Conservation (phyloP, 2,888 invertebrate genomes). For the Eilema sororculum region DNA sequence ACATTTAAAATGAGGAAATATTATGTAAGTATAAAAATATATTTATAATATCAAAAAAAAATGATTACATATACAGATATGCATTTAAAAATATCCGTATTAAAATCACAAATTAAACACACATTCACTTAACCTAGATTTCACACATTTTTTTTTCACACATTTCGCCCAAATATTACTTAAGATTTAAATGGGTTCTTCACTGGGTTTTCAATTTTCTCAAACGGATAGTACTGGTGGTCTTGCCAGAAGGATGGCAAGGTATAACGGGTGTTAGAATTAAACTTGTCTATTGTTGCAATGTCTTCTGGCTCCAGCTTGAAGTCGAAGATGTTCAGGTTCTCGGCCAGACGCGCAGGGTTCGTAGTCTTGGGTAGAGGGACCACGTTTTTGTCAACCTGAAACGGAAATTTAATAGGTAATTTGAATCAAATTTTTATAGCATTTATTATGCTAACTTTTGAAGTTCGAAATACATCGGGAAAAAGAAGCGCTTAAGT, state of each 20-base stretch:
- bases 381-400: constrained; percentile 77
- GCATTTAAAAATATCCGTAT: no score
- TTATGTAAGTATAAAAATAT: no score
- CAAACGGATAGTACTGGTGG: constrained; percentile 77
- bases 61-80: no score
- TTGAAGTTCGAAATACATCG: no score
- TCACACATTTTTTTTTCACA: no score
- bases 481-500: no score
- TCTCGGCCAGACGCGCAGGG: constrained; percentile 64
- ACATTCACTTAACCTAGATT: neutral
- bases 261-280: constrained; percentile 62
- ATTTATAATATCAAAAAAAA: no score
- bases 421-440: no score
- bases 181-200: constrained; percentile 61
- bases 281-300: constrained; percentile 57
- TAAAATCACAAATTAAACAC: no score
- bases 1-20: no score
- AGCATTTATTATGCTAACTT: no score
- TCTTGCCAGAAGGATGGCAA: constrained; percentile 79
- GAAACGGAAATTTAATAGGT: constrained; percentile 19
- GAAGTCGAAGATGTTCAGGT: constrained; percentile 78
- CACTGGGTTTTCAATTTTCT: constrained; percentile 66
- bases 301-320: constrained; percentile 66
- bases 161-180: no score
- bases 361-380: constrained; percentile 74